A percentile compares a stretch with the other conserved stretches of the same genome.
Conservation (phyloP, 2,888 invertebrate species). For the Coelinius sp. region DNA sequence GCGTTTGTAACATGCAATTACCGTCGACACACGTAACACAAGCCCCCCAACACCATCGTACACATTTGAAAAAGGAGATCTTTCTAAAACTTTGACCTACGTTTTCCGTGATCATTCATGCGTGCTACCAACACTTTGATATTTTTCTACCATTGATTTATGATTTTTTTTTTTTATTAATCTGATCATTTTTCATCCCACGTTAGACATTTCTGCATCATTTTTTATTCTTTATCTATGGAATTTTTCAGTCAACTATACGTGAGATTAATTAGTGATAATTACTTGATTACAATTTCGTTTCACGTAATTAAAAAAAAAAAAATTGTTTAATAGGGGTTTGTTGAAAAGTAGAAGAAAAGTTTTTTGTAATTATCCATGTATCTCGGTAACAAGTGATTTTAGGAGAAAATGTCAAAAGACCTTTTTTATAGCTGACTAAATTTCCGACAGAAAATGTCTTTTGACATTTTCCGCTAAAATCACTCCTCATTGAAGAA, state of each 20-base stretch:
- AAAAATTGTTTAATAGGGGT: not conserved
- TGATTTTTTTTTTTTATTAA: not conserved
- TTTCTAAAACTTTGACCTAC: slow-evolving; percentile 56
- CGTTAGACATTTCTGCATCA: not conserved
- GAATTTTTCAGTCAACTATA: slow-evolving; percentile 31
- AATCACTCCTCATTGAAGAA: no score
- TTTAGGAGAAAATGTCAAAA: no score
- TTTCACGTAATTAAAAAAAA: not conserved
- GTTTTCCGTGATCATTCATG: slow-evolving; percentile 45
- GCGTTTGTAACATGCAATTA: slow-evolving; percentile 55
- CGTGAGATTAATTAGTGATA: slow-evolving; percentile 6
- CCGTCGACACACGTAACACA: slow-evolving; percentile 50
- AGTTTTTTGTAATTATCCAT: no score
- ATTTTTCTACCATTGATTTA: not conserved
- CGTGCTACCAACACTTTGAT: slow-evolving; percentile 38
- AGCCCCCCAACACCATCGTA: slow-evolving; percentile 38
- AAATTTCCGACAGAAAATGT: no score
- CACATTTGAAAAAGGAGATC: slow-evolving; percentile 40
- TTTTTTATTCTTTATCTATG: not conserved
- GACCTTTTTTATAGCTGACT: no score
- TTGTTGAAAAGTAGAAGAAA: not conserved
- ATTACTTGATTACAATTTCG: not conserved
- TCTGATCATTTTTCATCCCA: not conserved
- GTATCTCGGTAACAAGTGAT: not conserved
- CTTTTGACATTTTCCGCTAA: no score